These are phyloP conservation scores for Syncerus caffer DNA, from an alignment of 2,797 vertebrate genomes.

Conservation along the genomic window DNA sequence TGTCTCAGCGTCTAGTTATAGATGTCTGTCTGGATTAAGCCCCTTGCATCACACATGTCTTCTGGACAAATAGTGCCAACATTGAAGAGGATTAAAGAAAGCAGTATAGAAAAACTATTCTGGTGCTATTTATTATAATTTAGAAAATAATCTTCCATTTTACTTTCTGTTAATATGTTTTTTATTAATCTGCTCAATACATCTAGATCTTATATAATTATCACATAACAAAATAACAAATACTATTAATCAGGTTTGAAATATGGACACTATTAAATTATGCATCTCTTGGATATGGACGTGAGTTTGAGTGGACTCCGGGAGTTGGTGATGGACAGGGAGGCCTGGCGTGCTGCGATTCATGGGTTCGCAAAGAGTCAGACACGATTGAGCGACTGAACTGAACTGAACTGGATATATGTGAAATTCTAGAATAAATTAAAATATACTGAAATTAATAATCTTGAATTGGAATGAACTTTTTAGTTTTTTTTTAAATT, in stretches of 20 bases:
- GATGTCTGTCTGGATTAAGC: background rate
- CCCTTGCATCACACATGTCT: background rate
- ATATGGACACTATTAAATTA: background rate
- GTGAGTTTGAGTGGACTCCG: too few species aligned
- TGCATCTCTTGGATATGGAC: background rate
- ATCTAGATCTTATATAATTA: background rate
- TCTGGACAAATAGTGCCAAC: background rate
- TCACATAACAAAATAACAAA: background rate
- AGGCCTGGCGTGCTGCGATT: too few species aligned
- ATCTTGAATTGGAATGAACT: background rate
- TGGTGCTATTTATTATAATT: background rate
- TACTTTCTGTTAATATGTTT: background rate
- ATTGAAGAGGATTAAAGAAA: background rate
- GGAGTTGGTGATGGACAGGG: too few species aligned
- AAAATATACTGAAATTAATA: background rate
- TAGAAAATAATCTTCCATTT: slow-evolving; percentile 7
- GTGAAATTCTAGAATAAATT: slow-evolving; percentile 39
- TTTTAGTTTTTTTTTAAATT: background rate
- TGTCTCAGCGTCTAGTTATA: background rate
- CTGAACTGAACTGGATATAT: background rate
- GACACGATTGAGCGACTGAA: too few species aligned
- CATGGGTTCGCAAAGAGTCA: too few species aligned
- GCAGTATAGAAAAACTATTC: background rate
- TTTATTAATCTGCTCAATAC: background rate
- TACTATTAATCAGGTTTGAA: background rate